Base-by-base conservation (phyloP, 2,113 vertebrate species). In the Canis aureus region DNA sequence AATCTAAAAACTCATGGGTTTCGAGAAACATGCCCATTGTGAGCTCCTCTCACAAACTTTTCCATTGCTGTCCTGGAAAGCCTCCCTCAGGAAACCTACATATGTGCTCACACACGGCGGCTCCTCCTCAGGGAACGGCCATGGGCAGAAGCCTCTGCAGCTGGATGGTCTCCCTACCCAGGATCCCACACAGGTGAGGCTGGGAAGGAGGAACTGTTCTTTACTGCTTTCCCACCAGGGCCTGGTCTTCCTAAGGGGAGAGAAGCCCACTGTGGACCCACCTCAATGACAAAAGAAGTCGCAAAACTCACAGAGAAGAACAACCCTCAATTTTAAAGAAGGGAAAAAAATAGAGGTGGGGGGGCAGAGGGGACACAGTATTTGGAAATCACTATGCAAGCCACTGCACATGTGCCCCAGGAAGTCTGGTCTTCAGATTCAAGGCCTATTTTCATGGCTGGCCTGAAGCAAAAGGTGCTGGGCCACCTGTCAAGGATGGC, bases 251-350 rank as follows among this genome's bases (percentile, higher is more conserved):
- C 79, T 43, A 49, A 84, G 9, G 64, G 84, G 27, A 38, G 69
- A 53, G 60, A 35, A 67, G 38, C 60, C 60, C 55, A 80, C 0
- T 38, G 53, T 38, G 27, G 73, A 67, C 57, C 55, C 27, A 51
- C 38, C 69, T 73, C 25, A 49, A 32, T 13, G 13, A 74, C 7
- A 35, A 59, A 91, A 73, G 43, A 92, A 49, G 25, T 59, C 29
- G 53, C 16, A 79, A 64, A 84, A 81, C 38, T 95, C 22, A 83
- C 9, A 67, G 8, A 12, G 35, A 66, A 96, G n/a, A 51, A 66
- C 20, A 69, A n/a, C 1, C 35, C 73, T 76, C 73, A 43, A 29
- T 8, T 80, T 74, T 27, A 35, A 51, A 16, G 57, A 49, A 71
- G 11, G 27, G 10, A 22, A 49, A 32, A 32, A 51, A 92, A 9